Conservation (phyloP, 2,888 invertebrate species). For the Leptinotarsa tumamoca region DNA sequence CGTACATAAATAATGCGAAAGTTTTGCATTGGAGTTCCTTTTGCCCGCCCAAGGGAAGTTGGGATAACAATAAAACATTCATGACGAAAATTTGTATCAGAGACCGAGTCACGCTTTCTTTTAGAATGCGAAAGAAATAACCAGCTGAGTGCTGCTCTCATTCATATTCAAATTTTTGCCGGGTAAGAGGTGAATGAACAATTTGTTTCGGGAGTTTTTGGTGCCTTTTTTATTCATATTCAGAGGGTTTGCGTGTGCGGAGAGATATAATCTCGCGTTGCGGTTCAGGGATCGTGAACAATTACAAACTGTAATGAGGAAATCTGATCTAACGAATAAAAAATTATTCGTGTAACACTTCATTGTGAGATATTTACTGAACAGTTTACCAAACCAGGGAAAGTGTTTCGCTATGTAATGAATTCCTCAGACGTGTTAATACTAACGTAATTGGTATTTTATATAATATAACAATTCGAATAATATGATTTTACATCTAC, state of each 20-base stretch:
- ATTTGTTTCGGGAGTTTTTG: slow-evolving; percentile 14
- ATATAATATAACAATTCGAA: too few species aligned
- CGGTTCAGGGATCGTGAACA: background rate
- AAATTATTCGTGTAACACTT: too few species aligned
- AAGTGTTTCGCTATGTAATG: too few species aligned
- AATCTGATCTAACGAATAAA: background rate
- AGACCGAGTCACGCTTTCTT: slow-evolving; percentile 38
- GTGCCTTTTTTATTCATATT: background rate
- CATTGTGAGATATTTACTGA: too few species aligned
- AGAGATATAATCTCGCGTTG: background rate
- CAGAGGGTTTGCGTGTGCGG: background rate
- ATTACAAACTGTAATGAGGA: background rate
- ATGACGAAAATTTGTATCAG: slow-evolving; percentile 40
- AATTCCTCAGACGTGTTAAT: too few species aligned
- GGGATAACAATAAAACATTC: slow-evolving; percentile 45
- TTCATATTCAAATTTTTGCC: slow-evolving; percentile 17
- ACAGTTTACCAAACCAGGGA: too few species aligned
- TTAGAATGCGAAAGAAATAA: slow-evolving; percentile 21
- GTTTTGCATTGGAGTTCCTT: slow-evolving; percentile 42
- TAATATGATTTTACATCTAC: too few species aligned
- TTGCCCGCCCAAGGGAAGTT: slow-evolving; percentile 35
- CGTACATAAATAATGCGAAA: slow-evolving; percentile 47
- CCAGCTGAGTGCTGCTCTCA: slow-evolving; percentile 18
- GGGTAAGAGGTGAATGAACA: slow-evolving; percentile 18
- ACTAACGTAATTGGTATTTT: too few species aligned